These are phyloP conservation scores for Flexamia atlantica DNA, from an alignment of 2,888 invertebrate genomes.

Conservation along the genomic window DNA sequence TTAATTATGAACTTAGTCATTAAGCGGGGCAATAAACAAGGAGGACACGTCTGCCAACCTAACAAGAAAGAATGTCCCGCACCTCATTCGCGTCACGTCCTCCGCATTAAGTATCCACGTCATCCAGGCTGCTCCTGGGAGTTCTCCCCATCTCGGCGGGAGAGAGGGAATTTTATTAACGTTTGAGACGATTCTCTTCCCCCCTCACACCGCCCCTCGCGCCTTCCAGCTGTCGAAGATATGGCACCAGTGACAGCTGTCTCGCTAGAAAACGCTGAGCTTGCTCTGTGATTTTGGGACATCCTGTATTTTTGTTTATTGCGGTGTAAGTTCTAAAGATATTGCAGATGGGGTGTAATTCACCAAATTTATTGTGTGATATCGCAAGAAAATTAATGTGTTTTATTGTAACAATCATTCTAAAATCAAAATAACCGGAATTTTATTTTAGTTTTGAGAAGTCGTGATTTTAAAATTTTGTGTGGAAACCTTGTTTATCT, in stretches of 20 bases:
- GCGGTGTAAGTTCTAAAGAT: neutral
- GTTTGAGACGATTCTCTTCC: conserved; percentile 27
- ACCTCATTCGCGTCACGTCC: conserved; percentile 29
- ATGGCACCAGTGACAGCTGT: conserved; percentile 18
- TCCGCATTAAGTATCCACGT: conserved; percentile 32
- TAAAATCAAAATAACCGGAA: no score
- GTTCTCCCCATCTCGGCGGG: conserved; percentile 35
- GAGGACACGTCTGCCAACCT: conserved; percentile 27
- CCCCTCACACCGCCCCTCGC: neutral
- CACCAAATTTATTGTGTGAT: no score
- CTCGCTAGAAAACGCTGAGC: neutral
- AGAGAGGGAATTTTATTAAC: conserved; percentile 46
- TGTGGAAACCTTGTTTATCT: no score
- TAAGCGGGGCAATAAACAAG: conserved; percentile 4
- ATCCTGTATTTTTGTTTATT: neutral
- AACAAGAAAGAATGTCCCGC: conserved; percentile 44
- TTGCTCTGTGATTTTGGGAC: neutral
- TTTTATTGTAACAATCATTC: no score
- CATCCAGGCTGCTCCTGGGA: neutral
- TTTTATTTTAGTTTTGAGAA: no score
- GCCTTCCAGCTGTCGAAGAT: conserved; percentile 11
- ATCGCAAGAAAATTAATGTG: no score
- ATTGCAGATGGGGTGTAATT: neutral
- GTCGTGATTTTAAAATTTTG: no score
- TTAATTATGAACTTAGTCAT: conserved; percentile 3